These are phyloP conservation scores for Hypotaenidia philippensis DNA, from an alignment of 2,797 vertebrate species.

Conservation along the genomic window DNA sequence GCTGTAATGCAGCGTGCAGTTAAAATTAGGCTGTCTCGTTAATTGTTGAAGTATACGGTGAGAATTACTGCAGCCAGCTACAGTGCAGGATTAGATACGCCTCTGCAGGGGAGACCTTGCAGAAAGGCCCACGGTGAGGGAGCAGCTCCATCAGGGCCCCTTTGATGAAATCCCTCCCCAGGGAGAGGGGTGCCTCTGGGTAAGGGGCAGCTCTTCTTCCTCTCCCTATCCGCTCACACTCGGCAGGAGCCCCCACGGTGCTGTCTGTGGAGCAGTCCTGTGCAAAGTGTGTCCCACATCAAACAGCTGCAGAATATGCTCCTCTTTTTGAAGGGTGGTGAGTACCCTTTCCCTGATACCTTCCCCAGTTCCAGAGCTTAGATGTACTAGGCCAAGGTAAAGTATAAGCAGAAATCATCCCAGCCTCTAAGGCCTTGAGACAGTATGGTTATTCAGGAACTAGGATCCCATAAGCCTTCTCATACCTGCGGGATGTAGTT, in stretches of 20 bases:
- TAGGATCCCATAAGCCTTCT: not conserved
- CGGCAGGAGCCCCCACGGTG: not conserved
- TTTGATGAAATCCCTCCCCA: not conserved
- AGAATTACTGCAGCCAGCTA: conserved; percentile 42
- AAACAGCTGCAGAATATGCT: not conserved
- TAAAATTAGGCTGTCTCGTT: conserved; percentile 50
- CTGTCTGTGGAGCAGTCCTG: fast-evolving
- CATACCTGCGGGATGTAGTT: not conserved
- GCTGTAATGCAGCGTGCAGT: conserved; percentile 38
- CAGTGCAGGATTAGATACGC: conserved; percentile 30
- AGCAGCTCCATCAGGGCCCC: not conserved
- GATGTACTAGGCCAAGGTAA: not conserved
- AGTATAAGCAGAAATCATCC: not conserved
- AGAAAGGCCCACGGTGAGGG: not conserved
- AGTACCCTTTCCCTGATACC: not conserved
- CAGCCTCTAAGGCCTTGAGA: not conserved
- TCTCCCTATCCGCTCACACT: fast-evolving
- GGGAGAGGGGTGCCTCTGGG: not conserved
- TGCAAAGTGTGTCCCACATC: fast-evolving
- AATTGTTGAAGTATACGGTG: conserved; percentile 2
- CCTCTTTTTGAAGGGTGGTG: not conserved
- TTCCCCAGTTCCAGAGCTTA: not conserved
- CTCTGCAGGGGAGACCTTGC: conserved; percentile 18
- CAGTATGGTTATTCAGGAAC: not conserved
- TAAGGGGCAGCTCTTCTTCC: not conserved